These are phyloP conservation scores for Pollenia amentaria DNA, from an alignment of 2,888 invertebrate genomes.

Conservation along the genomic window DNA sequence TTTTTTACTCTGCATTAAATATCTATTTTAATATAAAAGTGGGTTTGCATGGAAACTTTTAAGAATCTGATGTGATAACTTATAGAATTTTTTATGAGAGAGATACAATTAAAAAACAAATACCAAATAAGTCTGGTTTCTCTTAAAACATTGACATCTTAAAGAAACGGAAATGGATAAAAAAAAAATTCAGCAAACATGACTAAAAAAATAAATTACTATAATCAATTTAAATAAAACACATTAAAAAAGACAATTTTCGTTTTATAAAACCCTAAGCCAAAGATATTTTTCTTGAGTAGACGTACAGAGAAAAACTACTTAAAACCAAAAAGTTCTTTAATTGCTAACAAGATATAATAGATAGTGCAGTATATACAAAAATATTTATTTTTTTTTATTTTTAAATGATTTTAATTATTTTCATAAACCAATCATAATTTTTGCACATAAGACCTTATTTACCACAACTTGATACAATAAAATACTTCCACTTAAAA, in stretches of 20 bases:
- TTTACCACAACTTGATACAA: background rate
- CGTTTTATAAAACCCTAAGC: background rate
- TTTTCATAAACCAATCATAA: background rate
- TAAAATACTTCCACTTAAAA: slow-evolving; percentile 4
- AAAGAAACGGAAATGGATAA: slow-evolving; percentile 76
- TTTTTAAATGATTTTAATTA: too few species aligned
- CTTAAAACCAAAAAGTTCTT: slow-evolving; percentile 6
- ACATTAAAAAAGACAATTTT: slow-evolving; percentile 48
- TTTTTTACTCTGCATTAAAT: too few species aligned
- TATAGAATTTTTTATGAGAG: background rate
- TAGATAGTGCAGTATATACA: too few species aligned
- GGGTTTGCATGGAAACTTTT: background rate
- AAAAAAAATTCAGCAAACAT: slow-evolving; percentile 50
- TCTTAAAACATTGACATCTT: slow-evolving; percentile 73
- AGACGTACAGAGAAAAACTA: background rate
- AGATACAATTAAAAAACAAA: background rate
- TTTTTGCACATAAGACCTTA: slow-evolving; percentile 14
- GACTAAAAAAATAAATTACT: slow-evolving; percentile 55
- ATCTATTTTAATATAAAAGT: too few species aligned
- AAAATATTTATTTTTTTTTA: background rate
- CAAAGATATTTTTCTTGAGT: background rate
- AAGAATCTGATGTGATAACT: background rate
- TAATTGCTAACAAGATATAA: too few species aligned
- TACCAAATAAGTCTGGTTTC: background rate
- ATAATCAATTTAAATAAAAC: slow-evolving; percentile 49